These are phyloP conservation scores for Poeciliopsis turrubarensis DNA, from an alignment of 2,113 vertebrate species.

Conservation along the genomic window DNA sequence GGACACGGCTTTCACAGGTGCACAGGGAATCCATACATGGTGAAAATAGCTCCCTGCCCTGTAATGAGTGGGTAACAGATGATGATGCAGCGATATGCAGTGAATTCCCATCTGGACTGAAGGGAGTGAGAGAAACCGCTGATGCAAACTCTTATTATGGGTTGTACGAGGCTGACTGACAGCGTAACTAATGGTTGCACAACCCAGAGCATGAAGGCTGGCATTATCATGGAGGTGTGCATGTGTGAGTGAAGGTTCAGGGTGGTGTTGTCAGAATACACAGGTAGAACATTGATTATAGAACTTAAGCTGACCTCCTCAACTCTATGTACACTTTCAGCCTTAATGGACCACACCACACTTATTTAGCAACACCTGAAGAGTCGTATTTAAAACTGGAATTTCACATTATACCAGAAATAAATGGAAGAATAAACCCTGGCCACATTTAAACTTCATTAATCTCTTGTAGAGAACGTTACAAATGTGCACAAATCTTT, in stretches of 20 bases:
- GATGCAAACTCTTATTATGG: constrained; percentile 70
- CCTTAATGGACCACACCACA: constrained; percentile 27
- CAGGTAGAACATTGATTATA: constrained; percentile 58
- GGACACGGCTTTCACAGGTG: constrained; percentile 62
- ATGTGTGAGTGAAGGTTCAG: constrained; percentile 28
- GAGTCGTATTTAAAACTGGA: neutral
- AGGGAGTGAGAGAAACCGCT: constrained; percentile 38
- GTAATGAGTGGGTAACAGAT: constrained; percentile 70
- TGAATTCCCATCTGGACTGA: constrained; percentile 60
- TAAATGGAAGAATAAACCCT: too few relatives aligned
- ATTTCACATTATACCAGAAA: too few relatives aligned
- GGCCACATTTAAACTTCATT: too few relatives aligned
- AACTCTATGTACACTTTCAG: constrained; percentile 57
- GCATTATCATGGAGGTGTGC: constrained; percentile 57
- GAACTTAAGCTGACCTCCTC: constrained; percentile 24
- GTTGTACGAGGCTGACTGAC: constrained; percentile 55
- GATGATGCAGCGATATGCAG: constrained; percentile 62
- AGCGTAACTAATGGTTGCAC: constrained; percentile 67
- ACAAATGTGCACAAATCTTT: too few relatives aligned
- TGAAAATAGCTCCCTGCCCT: constrained; percentile 56
- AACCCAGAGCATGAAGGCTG: constrained; percentile 56
- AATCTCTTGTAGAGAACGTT: too few relatives aligned
- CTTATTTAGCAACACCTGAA: constrained; percentile 3
- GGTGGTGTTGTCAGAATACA: constrained; percentile 40
- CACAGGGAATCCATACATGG: constrained; percentile 48